These are phyloP conservation scores for Nemapogon koenigi DNA, from an alignment of 2,888 invertebrate genomes.

Conservation along the genomic window DNA sequence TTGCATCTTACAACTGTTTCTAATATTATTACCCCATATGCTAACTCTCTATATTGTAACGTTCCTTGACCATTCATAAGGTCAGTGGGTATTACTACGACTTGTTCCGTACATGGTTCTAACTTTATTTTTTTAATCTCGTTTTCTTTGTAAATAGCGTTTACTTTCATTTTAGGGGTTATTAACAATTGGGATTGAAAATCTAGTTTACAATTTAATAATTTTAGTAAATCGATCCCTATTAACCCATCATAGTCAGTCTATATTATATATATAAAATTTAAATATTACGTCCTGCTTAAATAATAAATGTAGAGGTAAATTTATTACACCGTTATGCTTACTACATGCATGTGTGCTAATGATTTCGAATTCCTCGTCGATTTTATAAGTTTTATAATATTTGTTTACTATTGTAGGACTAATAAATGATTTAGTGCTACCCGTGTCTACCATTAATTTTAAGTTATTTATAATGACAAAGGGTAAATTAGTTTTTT, in stretches of 20 bases:
- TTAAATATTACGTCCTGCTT: slow-evolving; percentile 9
- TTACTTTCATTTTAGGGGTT: too few species aligned
- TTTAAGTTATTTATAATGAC: not conserved
- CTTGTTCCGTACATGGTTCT: slow-evolving; percentile 12
- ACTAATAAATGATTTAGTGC: not conserved
- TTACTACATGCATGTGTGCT: slow-evolving; percentile 16
- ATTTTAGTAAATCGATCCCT: slow-evolving; percentile 15
- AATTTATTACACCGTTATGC: slow-evolving; percentile 13
- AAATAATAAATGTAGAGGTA: slow-evolving; percentile 14
- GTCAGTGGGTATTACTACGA: slow-evolving; percentile 10
- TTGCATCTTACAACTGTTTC: slow-evolving; percentile 12
- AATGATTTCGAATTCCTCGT: slow-evolving; percentile 15
- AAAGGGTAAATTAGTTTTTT: not conserved
- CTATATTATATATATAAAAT: slow-evolving; percentile 15
- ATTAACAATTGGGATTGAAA: slow-evolving; percentile 12
- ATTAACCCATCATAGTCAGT: slow-evolving; percentile 14
- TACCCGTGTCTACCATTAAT: not conserved
- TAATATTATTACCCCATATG: slow-evolving; percentile 13
- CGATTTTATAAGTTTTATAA: slow-evolving; percentile 8
- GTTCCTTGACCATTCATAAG: slow-evolving; percentile 12
- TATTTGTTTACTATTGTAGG: slow-evolving; percentile 10
- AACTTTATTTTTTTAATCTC: not conserved
- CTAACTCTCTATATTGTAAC: slow-evolving; percentile 12
- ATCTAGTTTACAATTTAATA: slow-evolving; percentile 15
- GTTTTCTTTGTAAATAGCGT: too few species aligned